Evolutionary conservation across 2,888 invertebrate genomes (phyloP), one percentile per base, ranked within the genome.

Genomic region (Drosophila siamana): DNA sequence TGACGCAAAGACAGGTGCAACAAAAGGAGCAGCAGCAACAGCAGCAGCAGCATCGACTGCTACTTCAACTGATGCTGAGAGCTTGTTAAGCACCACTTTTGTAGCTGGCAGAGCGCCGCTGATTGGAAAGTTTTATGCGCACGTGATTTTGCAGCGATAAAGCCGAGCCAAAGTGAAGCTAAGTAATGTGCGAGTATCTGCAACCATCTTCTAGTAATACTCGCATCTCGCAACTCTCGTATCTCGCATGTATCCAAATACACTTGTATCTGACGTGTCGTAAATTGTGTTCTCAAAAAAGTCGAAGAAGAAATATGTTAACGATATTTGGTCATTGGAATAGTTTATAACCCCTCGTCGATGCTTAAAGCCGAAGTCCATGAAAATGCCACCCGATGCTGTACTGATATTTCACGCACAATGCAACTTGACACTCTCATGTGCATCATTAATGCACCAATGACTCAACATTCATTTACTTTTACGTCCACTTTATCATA

Each of bases 51-150:
- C 68, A 48, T 44, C 57, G 57, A 62, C 60, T 55, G 52, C 44
- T 50, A 16, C 51, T 66, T 59, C 40, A 46, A 51, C 61, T 73
- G 50, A 50, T 60, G 68, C 70, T 80, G 87, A 78, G 72, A 86
- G 87, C 82, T 85, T 85, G 87, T 85, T 85, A 85, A 85, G 85
- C 76, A 82, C 68, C 76, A 72, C 76, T 59, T 64, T 65, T 65
- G 74, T 64, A 59, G 28, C 55, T 62, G 56, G 54, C 54, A 52
- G 59, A 47, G 24, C 55, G 33, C 11, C 63, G 86, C 77, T 84
- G 84, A 86, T 86, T 86, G 84, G 81, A 84, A 86, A 86, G 86
- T 86, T 84, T 84, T 84, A 81, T 86, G 84, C 81, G 86, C 86
- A 84, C 84, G 84, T 84, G 84, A 84, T 84, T 84, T 74, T 79